Conservation (phyloP, 23 tunicate species). For the Trididemnum nubilum region DNA sequence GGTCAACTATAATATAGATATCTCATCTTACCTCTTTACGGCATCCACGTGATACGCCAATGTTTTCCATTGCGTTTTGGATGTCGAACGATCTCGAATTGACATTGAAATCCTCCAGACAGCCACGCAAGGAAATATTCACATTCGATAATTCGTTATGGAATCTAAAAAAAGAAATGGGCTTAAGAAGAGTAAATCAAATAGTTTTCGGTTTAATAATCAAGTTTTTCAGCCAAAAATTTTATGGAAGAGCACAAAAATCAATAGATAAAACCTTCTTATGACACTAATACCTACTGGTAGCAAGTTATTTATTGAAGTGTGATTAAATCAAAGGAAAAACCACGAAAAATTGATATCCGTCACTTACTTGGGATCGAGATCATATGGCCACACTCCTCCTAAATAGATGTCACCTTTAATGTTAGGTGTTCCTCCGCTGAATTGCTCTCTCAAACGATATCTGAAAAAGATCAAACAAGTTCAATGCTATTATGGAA, state of each 20-base stretch:
- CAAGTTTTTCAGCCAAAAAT: too few relatives aligned
- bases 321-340: too few relatives aligned
- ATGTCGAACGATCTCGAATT: conserved; percentile 35
- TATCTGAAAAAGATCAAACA: neutral
- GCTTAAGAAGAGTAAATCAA: too few relatives aligned
- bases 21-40: conserved; percentile 59
- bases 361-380: conserved; percentile 61
- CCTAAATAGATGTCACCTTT: conserved; percentile 76
- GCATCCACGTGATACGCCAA: conserved; percentile 79
- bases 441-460: neutral
- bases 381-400: conserved; percentile 55
- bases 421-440: conserved; percentile 22
- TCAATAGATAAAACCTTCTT: too few relatives aligned
- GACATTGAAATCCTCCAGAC: conserved; percentile 48
- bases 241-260: too few relatives aligned
- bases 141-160: conserved; percentile 29
- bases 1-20: too few relatives aligned
- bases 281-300: too few relatives aligned
- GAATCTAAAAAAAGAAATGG: neutral
- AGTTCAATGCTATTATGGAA: neutral
- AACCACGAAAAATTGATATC: too few relatives aligned
- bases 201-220: too few relatives aligned
- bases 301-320: too few relatives aligned
- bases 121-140: conserved; percentile 59
- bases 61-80: conserved; percentile 56